phyloP scores from a whole-genome alignment of 2,113 vertebrate genomes.

The Emydura subglobosa region DNA sequence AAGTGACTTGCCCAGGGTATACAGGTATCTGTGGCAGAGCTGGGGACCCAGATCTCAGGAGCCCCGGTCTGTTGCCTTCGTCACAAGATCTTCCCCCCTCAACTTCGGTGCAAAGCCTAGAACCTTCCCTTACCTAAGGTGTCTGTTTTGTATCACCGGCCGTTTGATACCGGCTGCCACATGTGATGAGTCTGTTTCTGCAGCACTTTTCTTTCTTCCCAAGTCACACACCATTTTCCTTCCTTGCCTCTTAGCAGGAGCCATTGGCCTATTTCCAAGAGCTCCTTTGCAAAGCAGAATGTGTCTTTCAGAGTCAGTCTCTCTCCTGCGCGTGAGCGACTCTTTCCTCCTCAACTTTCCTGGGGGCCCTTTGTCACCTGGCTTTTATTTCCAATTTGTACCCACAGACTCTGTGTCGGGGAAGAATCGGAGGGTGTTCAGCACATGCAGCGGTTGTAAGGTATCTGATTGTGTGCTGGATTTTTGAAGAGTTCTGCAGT shows the following conservation, averaged over 20 bases:
- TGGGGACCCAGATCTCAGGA: neutral
- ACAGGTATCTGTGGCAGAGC: neutral
- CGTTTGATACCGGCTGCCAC: neutral
- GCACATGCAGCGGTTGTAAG: neutral
- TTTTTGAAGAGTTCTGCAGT: neutral
- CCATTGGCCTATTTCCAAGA: neutral
- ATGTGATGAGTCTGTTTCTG: neutral
- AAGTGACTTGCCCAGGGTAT: neutral
- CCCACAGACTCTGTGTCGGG: neutral
- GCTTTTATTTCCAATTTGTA: neutral
- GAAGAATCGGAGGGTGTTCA: neutral
- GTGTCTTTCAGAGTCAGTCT: neutral
- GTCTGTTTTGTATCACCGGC: neutral
- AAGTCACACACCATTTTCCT: neutral
- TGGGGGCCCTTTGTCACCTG: neutral
- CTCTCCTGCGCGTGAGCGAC: neutral
- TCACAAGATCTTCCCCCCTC: neutral
- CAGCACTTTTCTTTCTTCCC: neutral
- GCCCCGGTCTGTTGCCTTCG: neutral
- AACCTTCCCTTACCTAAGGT: neutral
- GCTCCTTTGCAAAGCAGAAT: neutral
- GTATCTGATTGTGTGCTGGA: neutral
- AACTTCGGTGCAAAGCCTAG: neutral
- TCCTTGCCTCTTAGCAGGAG: neutral
- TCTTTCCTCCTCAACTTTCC: neutral